Conservation (phyloP, 1,140 invertebrate species). For the Drosophila triauraria region DNA sequence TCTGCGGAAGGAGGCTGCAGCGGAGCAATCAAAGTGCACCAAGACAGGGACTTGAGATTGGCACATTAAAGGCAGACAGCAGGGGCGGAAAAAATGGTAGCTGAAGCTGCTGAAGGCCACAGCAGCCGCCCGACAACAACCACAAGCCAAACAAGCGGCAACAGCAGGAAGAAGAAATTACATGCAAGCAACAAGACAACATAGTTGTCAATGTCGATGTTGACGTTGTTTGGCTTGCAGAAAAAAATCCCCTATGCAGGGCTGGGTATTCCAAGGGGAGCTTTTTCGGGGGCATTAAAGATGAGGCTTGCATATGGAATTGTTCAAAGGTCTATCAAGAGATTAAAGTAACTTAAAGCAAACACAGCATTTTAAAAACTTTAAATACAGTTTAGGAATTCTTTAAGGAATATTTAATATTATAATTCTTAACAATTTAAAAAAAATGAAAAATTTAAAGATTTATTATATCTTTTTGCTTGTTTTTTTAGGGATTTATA, state of each 20-base stretch:
- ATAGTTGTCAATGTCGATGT: slow-evolving; percentile 66
- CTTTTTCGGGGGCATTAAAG: not conserved
- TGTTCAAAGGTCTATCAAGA: too few relatives aligned
- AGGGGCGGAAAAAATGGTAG: not conserved
- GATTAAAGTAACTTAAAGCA: not conserved
- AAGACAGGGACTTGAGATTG: slow-evolving; percentile 55
- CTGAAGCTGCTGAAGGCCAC: slow-evolving; percentile 13
- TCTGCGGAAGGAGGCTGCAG: slow-evolving; percentile 19
- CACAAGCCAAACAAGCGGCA: slow-evolving; percentile 72
- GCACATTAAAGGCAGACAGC: slow-evolving; percentile 54
- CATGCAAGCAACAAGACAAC: slow-evolving; percentile 59
- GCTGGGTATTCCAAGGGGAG: not conserved
- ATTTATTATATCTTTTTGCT: too few relatives aligned
- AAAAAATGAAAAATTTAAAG: too few relatives aligned
- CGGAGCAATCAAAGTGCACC: slow-evolving; percentile 64
- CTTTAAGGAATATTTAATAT: too few relatives aligned
- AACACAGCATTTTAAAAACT: not conserved
- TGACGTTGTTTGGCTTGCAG: slow-evolving; percentile 37
- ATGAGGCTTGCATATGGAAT: too few relatives aligned
- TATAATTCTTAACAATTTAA: too few relatives aligned
- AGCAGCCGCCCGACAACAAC: slow-evolving; percentile 39
- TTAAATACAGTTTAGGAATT: too few relatives aligned
- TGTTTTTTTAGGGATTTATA: not conserved
- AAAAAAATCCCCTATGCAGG: not conserved
- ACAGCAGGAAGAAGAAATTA: slow-evolving; percentile 73